Conservation (phyloP, 2,888 invertebrate species). For the Ctena decussata region DNA sequence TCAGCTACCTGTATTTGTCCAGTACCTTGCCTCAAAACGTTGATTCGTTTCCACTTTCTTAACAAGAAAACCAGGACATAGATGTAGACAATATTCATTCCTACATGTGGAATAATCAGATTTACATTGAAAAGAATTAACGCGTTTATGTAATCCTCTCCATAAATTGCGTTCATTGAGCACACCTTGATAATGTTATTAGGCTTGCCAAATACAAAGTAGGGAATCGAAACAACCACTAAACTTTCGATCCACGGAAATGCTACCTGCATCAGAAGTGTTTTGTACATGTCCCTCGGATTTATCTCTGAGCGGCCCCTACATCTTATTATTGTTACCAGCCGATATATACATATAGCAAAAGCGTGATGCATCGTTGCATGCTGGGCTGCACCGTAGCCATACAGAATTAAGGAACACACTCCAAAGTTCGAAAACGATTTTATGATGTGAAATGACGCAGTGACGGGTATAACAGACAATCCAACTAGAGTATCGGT, state of each 20-base stretch:
- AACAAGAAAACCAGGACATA: neutral
- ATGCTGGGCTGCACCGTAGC: neutral
- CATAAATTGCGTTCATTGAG: neutral
- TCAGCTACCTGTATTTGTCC: neutral
- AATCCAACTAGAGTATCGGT: neutral
- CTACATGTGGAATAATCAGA: neutral
- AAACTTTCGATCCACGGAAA: neutral
- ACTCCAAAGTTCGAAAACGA: neutral
- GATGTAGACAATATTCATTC: neutral
- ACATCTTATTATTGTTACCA: neutral
- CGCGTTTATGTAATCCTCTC: neutral
- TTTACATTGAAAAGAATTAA: neutral
- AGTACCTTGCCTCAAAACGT: neutral
- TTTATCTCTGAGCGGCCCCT: neutral
- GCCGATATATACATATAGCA: neutral
- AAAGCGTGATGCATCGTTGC: neutral
- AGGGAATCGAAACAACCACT: neutral
- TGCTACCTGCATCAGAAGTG: neutral
- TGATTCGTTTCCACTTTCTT: neutral
- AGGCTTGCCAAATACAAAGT: neutral
- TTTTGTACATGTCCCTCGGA: neutral
- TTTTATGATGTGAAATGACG: neutral
- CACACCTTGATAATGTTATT: neutral
- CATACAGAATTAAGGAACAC: neutral
- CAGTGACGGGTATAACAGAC: neutral